phyloP scores from a whole-genome alignment of 1,140 invertebrate genomes.

The Pseudomyrmex concolor region DNA sequence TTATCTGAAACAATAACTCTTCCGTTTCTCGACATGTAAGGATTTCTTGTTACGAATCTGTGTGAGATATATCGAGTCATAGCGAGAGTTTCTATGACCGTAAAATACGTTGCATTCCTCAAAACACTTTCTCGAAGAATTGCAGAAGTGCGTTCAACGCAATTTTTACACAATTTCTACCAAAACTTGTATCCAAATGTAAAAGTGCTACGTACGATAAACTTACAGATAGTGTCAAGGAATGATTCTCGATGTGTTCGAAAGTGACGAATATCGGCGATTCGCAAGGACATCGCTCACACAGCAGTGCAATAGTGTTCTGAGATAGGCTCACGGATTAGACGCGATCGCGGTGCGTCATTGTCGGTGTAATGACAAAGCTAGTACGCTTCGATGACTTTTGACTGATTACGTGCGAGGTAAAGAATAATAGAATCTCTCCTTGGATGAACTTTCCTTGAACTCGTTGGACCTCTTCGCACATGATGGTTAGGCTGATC shows the following conservation, averaged over 20 bases:
- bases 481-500: slow-evolving; percentile 7
- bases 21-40: slow-evolving; percentile 32
- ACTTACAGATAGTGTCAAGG: background rate
- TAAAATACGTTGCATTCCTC: slow-evolving; percentile 54
- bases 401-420: slow-evolving; percentile 60
- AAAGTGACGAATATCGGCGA: slow-evolving; percentile 49
- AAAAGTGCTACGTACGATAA: too few species aligned
- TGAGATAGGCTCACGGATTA: slow-evolving; percentile 42
- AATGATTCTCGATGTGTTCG: slow-evolving; percentile 41
- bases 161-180: background rate
- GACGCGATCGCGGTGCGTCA: slow-evolving; percentile 52
- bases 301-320: slow-evolving; percentile 22
- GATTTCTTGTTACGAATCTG: slow-evolving; percentile 38
- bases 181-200: background rate
- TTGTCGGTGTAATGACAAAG: slow-evolving; percentile 57
- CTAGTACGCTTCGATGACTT: slow-evolving; percentile 56
- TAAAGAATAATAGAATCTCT: slow-evolving; percentile 53
- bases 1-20: slow-evolving; percentile 55
- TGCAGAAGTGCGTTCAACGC: slow-evolving; percentile 49
- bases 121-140: slow-evolving; percentile 49
- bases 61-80: slow-evolving; percentile 59
- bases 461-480: slow-evolving; percentile 62
- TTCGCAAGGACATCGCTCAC: slow-evolving; percentile 52
- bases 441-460: slow-evolving; percentile 66
- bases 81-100: slow-evolving; percentile 19